Evolutionary conservation across 2,113 vertebrate species (phyloP), one percentile per base, ranked within the genome.

Genomic region (Daboia siamensis): DNA sequence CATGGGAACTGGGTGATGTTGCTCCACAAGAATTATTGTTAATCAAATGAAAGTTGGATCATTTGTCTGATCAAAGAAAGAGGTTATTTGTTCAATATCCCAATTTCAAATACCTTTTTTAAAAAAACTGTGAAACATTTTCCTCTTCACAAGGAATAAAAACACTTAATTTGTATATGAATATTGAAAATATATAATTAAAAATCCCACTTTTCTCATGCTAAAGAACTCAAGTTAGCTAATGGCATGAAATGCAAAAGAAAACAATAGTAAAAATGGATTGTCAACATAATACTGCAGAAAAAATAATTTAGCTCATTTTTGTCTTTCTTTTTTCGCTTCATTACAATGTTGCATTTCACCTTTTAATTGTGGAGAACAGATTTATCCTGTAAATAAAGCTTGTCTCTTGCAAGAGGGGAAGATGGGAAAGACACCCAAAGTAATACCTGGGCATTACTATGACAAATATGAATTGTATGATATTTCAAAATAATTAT

Each of bases 1-100:
- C 95, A 95, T 93, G 96, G 95, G 95, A 96, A 96, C 94, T 95
- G 96, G 95, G 95, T 94, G 92, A 95, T 92, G 88, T 94, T 96
- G 91, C 91, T 95, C 93, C 94, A 89, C 91, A 93, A 94, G 91
- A 93, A 94, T 95, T 95, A 94, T 93, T 92, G 0, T 80, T 48
- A 95, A 94, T 95, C 91, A 94, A 94, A 92, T 89, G 95, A 95
- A 26, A 59, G 39, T 46, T 54, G 91, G 93, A 61, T 93, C 57
- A 89, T 94, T 93, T 94, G 96, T 95, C 93, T 94, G 94, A 87
- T 69, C 94, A 46, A 55, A 91, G 92, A 96, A 90, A 96, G 55
- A 95, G 4, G 89, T 61, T 92, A 96, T 97, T 94, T 91, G 94
- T 88, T 95, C 93, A 94, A 96, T 95, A 96, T 39, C 94, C 90